A percentile compares a stretch with the other conserved stretches of the same genome.
Conservation (phyloP, 2,113 vertebrate species). For the Smithornis capensis region DNA sequence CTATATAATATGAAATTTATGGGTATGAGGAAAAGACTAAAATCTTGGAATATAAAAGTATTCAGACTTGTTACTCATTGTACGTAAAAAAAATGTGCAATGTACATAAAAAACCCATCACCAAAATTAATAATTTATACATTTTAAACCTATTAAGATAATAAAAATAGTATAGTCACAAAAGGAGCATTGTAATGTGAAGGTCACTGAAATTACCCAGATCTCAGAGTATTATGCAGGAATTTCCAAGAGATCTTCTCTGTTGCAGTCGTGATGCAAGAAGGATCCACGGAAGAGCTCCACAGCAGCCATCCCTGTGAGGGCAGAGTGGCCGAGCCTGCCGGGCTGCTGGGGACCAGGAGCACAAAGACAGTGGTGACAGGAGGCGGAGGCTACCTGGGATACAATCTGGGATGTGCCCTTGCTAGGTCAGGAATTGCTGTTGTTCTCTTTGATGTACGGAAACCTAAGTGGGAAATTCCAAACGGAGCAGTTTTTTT, state of each 20-base stretch:
- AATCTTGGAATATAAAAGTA: background rate
- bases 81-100: background rate
- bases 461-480: conserved; percentile 76
- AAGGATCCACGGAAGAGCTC: conserved; percentile 43
- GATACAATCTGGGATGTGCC: conserved; percentile 83
- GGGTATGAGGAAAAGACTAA: background rate
- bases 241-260: background rate
- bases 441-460: conserved; percentile 85
- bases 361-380: conserved; percentile 82
- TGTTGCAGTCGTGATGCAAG: conserved; percentile 31
- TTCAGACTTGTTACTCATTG: background rate
- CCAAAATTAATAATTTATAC: background rate
- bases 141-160: background rate
- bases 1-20: background rate
- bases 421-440: conserved; percentile 76
- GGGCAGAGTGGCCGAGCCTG: background rate
- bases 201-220: background rate
- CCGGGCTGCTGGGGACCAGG: background rate
- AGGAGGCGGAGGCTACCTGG: conserved; percentile 91
- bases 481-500: conserved; percentile 77
- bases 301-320: background rate
- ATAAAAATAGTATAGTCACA: background rate
- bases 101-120: background rate
- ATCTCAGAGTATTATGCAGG: background rate
- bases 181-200: background rate